phyloP scores from a whole-genome alignment of 2,797 vertebrate species.

The Thaleichthys pacificus region DNA sequence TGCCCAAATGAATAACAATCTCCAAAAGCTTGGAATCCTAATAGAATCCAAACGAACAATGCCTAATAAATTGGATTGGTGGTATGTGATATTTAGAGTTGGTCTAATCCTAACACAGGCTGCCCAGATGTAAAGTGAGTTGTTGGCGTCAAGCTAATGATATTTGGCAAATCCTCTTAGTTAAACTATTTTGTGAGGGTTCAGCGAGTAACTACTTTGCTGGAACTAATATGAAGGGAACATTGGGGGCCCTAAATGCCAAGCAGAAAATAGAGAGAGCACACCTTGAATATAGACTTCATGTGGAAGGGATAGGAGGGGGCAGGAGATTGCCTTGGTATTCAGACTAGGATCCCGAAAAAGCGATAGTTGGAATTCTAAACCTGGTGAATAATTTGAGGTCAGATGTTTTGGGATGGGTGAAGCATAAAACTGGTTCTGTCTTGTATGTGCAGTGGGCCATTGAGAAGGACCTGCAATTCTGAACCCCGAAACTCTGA shows the following conservation, averaged over 20 bases:
- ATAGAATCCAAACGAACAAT: constrained; percentile 66
- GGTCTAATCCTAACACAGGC: constrained; percentile 60
- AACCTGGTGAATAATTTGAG: too few species aligned
- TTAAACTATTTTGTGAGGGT: constrained; percentile 68
- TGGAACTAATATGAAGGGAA: constrained; percentile 59
- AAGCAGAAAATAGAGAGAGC: not conserved
- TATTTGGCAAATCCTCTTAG: constrained; percentile 74
- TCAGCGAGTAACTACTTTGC: constrained; percentile 56
- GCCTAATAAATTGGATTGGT: constrained; percentile 61
- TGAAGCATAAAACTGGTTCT: too few species aligned
- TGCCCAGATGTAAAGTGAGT: constrained; percentile 67
- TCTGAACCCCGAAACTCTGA: too few species aligned
- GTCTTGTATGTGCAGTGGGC: too few species aligned
- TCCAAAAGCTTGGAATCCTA: constrained; percentile 9
- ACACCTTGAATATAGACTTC: not conserved
- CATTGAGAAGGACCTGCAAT: too few species aligned
- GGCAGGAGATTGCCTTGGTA: too few species aligned
- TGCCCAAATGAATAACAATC: not conserved
- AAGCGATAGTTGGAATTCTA: too few species aligned
- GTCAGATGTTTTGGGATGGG: too few species aligned
- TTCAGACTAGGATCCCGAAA: too few species aligned
- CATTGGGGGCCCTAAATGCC: constrained; percentile 14
- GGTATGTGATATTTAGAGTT: constrained; percentile 62
- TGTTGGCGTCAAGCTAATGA: constrained; percentile 70
- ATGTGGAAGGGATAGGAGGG: too few species aligned